These are phyloP conservation scores for Archilochus colubris DNA, from an alignment of 2,113 vertebrate species.

Conservation along the genomic window DNA sequence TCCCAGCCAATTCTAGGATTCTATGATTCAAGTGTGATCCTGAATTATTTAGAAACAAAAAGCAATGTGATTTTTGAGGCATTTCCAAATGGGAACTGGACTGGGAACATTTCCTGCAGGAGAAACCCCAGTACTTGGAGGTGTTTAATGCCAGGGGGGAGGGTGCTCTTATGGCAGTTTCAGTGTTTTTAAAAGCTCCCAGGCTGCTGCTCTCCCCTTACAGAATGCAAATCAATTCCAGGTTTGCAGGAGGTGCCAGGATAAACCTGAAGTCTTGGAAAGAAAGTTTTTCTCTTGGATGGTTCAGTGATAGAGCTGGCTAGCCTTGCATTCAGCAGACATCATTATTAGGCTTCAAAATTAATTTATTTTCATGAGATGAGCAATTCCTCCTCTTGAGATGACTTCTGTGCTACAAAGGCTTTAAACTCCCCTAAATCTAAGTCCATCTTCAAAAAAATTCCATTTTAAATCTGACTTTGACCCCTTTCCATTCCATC, in stretches of 20 bases:
- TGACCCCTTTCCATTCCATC: not conserved
- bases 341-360: not conserved
- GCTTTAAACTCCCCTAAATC: not conserved
- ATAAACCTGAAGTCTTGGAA: not conserved
- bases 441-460: not conserved
- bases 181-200: not conserved
- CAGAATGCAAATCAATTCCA: not conserved
- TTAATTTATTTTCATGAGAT: not conserved
- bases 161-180: not conserved
- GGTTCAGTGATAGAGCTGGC: not conserved
- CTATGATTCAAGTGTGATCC: not conserved
- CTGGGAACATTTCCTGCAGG: not conserved
- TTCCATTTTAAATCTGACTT: not conserved
- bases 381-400: not conserved
- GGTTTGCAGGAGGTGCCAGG: not conserved
- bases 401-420: not conserved
- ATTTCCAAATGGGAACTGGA: not conserved
- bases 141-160: not conserved
- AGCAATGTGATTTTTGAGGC: not conserved
- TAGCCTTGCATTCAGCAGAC: not conserved
- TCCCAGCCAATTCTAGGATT: no score
- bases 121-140: not conserved
- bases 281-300: not conserved
- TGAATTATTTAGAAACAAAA: not conserved
- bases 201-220: not conserved